Conservation (phyloP, 2,888 invertebrate genomes). For the Chalcosyrphus nemorum region DNA sequence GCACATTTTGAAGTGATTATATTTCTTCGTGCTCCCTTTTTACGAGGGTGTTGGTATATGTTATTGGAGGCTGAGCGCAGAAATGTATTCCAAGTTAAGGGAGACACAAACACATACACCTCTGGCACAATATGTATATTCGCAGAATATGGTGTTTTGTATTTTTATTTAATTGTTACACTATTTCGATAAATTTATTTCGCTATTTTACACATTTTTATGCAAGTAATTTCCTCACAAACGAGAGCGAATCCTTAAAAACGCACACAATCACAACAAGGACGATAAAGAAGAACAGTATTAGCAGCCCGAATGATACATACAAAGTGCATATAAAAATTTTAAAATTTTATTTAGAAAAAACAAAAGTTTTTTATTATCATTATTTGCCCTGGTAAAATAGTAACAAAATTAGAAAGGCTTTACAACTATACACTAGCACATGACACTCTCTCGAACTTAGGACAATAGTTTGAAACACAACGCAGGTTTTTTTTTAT, state of each 20-base stretch:
- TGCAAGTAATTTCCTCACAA: not conserved
- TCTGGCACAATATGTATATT: constrained; percentile 14
- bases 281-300: not conserved
- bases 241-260: not conserved
- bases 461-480: not conserved
- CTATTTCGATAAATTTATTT: not conserved
- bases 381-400: constrained; percentile 10
- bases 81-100: constrained; percentile 42
- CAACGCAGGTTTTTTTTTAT: not conserved
- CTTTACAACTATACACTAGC: not conserved
- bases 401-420: constrained; percentile 16
- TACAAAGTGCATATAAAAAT: constrained; percentile 23
- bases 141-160: not conserved
- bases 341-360: not conserved
- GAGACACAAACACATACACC: constrained; percentile 16
- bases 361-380: constrained; percentile 18
- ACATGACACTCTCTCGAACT: constrained; percentile 29
- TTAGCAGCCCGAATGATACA: constrained; percentile 22
- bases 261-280: not conserved
- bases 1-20: constrained; percentile 74
- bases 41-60: constrained; percentile 26
- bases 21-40: constrained; percentile 15
- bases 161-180: constrained; percentile 17
- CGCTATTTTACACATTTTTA: not conserved
- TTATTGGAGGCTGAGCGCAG: constrained; percentile 14